Base-by-base conservation (phyloP, 1,140 invertebrate species). In the Lepidurus apus region DNA sequence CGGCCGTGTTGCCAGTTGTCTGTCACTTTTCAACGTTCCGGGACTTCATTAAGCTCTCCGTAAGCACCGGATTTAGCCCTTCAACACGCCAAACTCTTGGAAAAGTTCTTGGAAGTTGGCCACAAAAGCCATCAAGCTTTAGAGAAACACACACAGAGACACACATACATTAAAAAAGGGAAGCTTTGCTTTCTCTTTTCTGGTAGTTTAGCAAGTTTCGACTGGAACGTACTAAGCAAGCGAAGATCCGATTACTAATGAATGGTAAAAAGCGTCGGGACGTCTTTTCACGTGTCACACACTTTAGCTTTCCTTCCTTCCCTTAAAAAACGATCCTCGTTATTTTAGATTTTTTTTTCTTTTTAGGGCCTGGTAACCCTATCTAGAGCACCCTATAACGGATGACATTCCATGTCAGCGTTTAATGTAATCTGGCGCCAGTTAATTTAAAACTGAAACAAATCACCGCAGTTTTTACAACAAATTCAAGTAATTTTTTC, bases 231-330 rank as follows among this genome's bases (percentile, higher is more conserved):
- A 7, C 53, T 3, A 65, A 65, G 53, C 53, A 65, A 65, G 53
- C 53, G 21, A 65, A 65, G 53, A 65, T 65, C 53, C 53, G 53
- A 65, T 65, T 65, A 65, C 53, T 65, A 65, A 65, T 65, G 53
- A 65, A 65, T 65, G 53, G 53, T 65, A 65, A 65, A 21, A n/a
- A 11, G 53, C 53, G 53, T 17, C 13, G 53, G 6, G 13, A 7
- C 13, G 6, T 65, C 21, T 65, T 65, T 65, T 65, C 53, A 65
- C 17, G 21, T 13, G 53, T 65, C 53, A 65, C 53, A 13, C 53
- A 17, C 53, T 65, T 7, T 65, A 65, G 34, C 53, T 65, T 65
- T 21, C 53, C 6, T 9, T n/a, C 53, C 17, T 65, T 65, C 21
- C 9, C 21, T 4, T 47, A 17, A 47, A 65, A 65, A 7, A 7